A percentile compares a stretch with the other conserved stretches of the same genome.
Evolutionary conservation across 1,140 invertebrate genomes (phyloP).

Genomic region (Oscheius sp.): DNA sequence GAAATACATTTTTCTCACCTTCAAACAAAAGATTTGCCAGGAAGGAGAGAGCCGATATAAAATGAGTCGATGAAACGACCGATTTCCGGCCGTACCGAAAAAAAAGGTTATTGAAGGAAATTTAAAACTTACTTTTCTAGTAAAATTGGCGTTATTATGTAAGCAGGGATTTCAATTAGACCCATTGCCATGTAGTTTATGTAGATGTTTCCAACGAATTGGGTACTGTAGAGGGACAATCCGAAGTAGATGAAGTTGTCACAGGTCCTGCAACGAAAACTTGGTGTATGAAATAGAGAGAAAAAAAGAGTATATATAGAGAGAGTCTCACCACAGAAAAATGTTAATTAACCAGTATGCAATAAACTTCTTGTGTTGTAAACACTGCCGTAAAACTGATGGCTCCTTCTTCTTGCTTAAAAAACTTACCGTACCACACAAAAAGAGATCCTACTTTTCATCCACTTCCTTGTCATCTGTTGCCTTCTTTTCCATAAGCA

Average conservation of each 20-base stretch:
- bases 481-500: not conserved
- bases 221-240: conserved; percentile 58
- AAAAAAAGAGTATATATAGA: too few relatives aligned
- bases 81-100: conserved; percentile 21
- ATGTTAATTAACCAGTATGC: not conserved
- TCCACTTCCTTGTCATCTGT: not conserved
- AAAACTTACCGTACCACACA: conserved; percentile 12
- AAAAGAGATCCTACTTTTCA: too few relatives aligned
- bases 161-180: conserved; percentile 59
- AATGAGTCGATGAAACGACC: conserved; percentile 24
- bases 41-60: conserved; percentile 25
- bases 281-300: too few relatives aligned
- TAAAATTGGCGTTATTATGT: conserved; percentile 48
- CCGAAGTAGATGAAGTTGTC: conserved; percentile 63
- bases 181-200: conserved; percentile 61
- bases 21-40: conserved; percentile 3
- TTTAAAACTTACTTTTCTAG: conserved; percentile 51
- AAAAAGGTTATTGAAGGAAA: not conserved
- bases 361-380: conserved; percentile 4
- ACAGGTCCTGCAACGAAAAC: conserved; percentile 55
- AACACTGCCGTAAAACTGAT: conserved; percentile 3
- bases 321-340: not conserved
- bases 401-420: conserved; percentile 9
- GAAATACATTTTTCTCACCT: too few relatives aligned
- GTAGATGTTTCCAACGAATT: conserved; percentile 60